These are phyloP conservation scores for Nipponacmea schrenckii DNA, from an alignment of 2,888 invertebrate genomes.

Conservation along the genomic window DNA sequence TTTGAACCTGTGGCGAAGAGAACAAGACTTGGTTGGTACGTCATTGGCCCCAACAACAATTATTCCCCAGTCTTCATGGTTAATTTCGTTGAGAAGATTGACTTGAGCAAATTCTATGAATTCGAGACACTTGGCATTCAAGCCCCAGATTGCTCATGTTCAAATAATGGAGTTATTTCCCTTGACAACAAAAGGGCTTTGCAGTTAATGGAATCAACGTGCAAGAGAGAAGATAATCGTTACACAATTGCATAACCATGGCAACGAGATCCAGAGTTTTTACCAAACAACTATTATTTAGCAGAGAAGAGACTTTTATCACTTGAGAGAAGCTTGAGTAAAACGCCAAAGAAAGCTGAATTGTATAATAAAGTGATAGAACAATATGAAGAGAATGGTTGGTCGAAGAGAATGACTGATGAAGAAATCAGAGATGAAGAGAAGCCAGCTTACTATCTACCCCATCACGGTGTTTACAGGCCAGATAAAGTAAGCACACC, in stretches of 20 bases:
- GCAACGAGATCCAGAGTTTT: slow-evolving; percentile 14
- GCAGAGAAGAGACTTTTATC: slow-evolving; percentile 14
- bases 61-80: slow-evolving; percentile 10
- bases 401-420: slow-evolving; percentile 9
- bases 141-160: slow-evolving; percentile 15
- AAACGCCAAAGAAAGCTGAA: slow-evolving; percentile 8
- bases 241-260: slow-evolving; percentile 16
- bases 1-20: slow-evolving; percentile 20
- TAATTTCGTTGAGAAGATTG: slow-evolving; percentile 15
- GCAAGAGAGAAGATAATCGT: slow-evolving; percentile 7
- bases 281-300: slow-evolving; percentile 18
- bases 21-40: slow-evolving; percentile 22
- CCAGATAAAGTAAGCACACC: slow-evolving; percentile 18
- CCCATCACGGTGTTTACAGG: slow-evolving; percentile 17
- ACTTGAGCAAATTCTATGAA: slow-evolving; percentile 20
- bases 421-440: neutral
- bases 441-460: slow-evolving; percentile 14
- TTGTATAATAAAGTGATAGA: slow-evolving; percentile 13
- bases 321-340: slow-evolving; percentile 15
- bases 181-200: neutral
- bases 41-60: slow-evolving; percentile 18
- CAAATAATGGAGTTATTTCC: neutral
- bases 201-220: neutral
- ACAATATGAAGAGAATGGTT: slow-evolving; percentile 18
- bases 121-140: slow-evolving; percentile 20